Evolutionary conservation across 92 coral and sea anemone species (phyloP).

Genomic region (Pocillopora meandrina): DNA sequence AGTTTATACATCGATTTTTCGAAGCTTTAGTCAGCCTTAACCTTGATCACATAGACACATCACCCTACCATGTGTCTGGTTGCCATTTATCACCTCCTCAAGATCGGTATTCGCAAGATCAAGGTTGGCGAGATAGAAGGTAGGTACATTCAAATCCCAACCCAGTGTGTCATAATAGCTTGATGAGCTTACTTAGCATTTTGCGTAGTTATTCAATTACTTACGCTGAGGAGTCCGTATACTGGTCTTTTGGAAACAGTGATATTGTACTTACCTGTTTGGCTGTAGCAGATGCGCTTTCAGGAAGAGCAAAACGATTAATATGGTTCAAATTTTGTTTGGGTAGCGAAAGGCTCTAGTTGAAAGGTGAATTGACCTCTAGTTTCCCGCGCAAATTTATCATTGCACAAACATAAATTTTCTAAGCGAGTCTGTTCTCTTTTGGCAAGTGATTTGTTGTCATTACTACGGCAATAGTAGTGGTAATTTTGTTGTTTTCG

Average conservation of each 20-base stretch:
- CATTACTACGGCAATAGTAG: not conserved
- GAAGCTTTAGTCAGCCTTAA: conserved; percentile 57
- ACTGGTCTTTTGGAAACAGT: not conserved
- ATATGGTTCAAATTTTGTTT: not conserved
- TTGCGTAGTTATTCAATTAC: conserved; percentile 13
- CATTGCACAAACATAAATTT: not conserved
- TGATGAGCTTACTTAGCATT: not conserved
- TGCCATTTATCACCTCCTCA: conserved; percentile 83
- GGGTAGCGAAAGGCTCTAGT: conserved; percentile 18
- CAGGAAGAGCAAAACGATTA: not conserved
- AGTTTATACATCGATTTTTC: not conserved
- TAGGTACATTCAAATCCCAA: conserved; percentile 5
- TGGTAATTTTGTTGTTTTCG: not conserved
- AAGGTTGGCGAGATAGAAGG: conserved; percentile 78
- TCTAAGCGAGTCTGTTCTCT: not conserved
- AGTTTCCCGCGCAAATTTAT: conserved; percentile 45
- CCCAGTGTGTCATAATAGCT: not conserved
- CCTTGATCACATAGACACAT: conserved; percentile 73
- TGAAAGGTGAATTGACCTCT: not conserved
- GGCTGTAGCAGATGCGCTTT: conserved; percentile 1
- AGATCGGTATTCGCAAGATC: conserved; percentile 51
- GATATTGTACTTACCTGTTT: not conserved
- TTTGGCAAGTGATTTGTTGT: not conserved
- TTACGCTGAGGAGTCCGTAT: not conserved
- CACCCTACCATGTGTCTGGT: conserved; percentile 76